Conservation (phyloP, 2,113 vertebrate species). For the Bujurquina vittata region DNA sequence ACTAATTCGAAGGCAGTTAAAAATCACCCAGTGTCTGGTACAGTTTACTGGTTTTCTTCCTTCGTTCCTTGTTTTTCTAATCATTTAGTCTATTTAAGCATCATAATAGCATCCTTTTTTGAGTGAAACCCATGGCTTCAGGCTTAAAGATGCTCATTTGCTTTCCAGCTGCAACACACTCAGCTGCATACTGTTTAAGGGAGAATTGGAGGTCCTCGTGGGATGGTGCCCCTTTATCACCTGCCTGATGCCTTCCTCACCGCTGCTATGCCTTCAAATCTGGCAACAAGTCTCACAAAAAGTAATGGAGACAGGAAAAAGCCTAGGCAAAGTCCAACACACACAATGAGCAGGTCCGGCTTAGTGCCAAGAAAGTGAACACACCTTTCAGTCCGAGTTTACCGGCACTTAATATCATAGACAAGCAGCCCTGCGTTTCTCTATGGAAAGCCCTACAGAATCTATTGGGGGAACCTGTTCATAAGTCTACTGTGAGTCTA, state of each 20-base stretch:
- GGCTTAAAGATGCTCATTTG: neutral
- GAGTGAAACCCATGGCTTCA: neutral
- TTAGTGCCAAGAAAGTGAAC: neutral
- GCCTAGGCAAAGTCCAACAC: neutral
- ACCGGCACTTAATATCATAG: neutral
- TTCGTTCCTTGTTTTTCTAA: neutral
- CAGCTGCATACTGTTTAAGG: neutral
- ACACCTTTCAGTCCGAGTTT: neutral
- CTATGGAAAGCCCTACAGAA: neutral
- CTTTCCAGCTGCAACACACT: neutral
- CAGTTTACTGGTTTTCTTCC: neutral
- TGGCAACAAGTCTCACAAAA: neutral
- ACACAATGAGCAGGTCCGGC: neutral
- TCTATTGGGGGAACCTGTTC: neutral
- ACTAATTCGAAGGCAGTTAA: neutral
- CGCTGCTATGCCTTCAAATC: neutral
- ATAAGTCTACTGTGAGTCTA: neutral
- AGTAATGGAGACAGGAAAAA: neutral
- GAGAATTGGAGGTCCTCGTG: neutral
- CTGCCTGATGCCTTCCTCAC: neutral
- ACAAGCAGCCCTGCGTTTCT: neutral
- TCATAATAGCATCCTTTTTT: neutral
- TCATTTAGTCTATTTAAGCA: constrained; percentile 1
- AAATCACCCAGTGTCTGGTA: neutral
- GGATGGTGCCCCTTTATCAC: neutral